phyloP scores from a whole-genome alignment of 2,888 invertebrate genomes.

The Ecliptopera silaceata region DNA sequence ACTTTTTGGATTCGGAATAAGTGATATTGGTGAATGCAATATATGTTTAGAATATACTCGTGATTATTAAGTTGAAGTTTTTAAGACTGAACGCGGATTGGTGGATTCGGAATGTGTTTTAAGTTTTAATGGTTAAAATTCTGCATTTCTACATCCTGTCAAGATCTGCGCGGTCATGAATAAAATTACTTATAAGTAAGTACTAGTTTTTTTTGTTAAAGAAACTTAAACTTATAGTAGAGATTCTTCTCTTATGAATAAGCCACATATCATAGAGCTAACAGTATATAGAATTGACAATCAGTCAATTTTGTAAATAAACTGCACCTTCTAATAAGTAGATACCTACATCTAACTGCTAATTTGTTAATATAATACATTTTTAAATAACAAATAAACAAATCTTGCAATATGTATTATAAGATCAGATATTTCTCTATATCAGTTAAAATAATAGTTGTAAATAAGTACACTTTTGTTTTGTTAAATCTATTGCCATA shows the following conservation, averaged over 20 bases:
- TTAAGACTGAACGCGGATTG: constrained; percentile 17
- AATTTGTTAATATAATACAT: too few relatives aligned
- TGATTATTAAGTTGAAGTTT: background rate
- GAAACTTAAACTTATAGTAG: background rate
- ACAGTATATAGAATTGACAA: constrained; percentile 24
- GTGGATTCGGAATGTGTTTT: background rate
- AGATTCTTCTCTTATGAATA: constrained; percentile 49
- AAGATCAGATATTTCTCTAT: too few relatives aligned
- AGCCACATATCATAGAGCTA: constrained; percentile 71
- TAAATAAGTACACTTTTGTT: background rate
- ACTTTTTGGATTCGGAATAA: background rate
- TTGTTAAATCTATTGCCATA: constrained; percentile 2
- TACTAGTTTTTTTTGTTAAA: too few relatives aligned
- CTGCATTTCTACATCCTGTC: background rate
- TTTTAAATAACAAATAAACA: too few relatives aligned
- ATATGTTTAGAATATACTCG: background rate
- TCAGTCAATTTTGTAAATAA: constrained; percentile 8
- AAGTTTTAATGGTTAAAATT: background rate
- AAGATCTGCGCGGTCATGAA: too few relatives aligned
- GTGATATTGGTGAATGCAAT: background rate
- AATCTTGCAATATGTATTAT: too few relatives aligned
- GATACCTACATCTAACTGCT: too few relatives aligned
- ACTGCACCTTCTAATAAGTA: background rate
- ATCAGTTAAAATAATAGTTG: too few relatives aligned
- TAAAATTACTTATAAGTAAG: too few relatives aligned